Conservation (phyloP, 35 echinoderm and acorn worm genomes). For the Hemicentrotus pulcherrimus region DNA sequence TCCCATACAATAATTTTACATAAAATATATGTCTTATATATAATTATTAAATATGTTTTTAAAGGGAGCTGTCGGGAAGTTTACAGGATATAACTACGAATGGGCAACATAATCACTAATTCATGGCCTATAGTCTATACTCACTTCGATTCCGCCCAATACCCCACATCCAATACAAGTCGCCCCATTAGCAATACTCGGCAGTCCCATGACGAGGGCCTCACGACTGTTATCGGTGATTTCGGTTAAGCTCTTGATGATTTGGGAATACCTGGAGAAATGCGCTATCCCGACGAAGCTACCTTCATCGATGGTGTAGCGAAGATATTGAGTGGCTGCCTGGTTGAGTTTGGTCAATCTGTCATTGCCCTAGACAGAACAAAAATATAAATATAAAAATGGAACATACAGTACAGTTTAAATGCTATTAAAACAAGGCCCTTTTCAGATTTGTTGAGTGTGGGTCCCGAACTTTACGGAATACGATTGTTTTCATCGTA, state of each 20-base stretch:
- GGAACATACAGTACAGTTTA: background rate
- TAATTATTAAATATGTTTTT: too few species aligned
- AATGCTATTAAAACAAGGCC: too few species aligned
- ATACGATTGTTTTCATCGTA: too few species aligned
- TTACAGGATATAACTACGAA: too few species aligned
- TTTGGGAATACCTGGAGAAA: background rate
- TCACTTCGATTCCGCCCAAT: conserved; percentile 54
- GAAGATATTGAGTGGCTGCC: conserved; percentile 37
- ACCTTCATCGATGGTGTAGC: conserved; percentile 52
- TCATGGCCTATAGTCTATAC: background rate
- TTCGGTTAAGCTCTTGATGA: background rate
- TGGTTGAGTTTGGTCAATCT: conserved; percentile 39
- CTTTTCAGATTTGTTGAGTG: too few species aligned
- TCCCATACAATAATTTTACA: too few species aligned
- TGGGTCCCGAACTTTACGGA: too few species aligned
- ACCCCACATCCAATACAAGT: conserved; percentile 69
- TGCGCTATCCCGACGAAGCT: conserved; percentile 48
- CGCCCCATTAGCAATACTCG: conserved; percentile 27
- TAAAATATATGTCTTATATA: too few species aligned
- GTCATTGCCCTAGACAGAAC: background rate
- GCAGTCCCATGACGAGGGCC: conserved; percentile 53
- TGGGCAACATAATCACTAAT: too few species aligned
- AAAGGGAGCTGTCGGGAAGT: too few species aligned
- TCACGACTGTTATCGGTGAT: conserved; percentile 53
- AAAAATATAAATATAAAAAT: background rate